Base-by-base conservation (phyloP, 1,140 invertebrate species). In the Camponotus pennsylvanicus region DNA sequence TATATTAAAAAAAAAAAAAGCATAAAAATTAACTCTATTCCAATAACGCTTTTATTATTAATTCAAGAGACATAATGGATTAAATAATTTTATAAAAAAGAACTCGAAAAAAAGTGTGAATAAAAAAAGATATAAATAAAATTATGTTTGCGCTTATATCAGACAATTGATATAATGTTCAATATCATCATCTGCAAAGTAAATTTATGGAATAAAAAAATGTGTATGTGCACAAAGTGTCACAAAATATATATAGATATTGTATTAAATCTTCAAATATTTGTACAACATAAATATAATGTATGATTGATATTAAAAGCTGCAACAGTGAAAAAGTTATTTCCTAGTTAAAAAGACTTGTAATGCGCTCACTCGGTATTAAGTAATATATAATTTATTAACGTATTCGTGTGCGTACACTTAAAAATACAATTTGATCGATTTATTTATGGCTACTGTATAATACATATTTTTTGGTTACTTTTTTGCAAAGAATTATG, bases 381-480 rank as follows among this genome's bases (percentile, higher is more conserved):
- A 86, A 77, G 77, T 90, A 90, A 82, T 90, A 88, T 85, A 85
- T 85, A 82, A 90, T 89, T 89, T 90, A 90, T 90, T 88, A 88
- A 88, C 63, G 40, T 87, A 89, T 87, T 40, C 73, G 59, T 90
- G 83, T 83, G 83, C 89, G 8, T 88, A 90, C 86, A 90, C 69
- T 90, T 88, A 83, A 90, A 90, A 90, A 90, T 90, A 90, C 89
- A 90, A 90, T 90, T 86, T 77, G 89, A 83, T 83, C 86, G 75
- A 55, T 73, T 90, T 90, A 86, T 86, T 88, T 90, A 88, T 80
- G 82, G 66, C 82, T 88, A 87, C 82, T 59, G 42, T 85, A 91
- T 86, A 80, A 85, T 86, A 91, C 71, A 91, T 71, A 83, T 88
- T 76, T 88, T 90, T 86, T 90, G 77, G 66, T 90, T 90, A 90